phyloP scores from a whole-genome alignment of 2,113 vertebrate species.

The Dromas ardeola region DNA sequence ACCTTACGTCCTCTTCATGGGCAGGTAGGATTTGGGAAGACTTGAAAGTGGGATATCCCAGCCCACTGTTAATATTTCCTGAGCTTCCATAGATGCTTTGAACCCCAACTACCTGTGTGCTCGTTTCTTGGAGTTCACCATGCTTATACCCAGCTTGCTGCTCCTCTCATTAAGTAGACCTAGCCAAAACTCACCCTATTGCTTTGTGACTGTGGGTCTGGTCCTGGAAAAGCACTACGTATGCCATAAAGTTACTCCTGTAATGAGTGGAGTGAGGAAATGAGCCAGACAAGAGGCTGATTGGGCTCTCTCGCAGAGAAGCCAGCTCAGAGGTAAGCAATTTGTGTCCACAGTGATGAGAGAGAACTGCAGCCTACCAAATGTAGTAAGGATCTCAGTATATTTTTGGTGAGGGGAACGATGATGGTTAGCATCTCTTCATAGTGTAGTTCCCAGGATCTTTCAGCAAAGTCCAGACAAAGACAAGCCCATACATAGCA shows the following conservation, averaged over 20 bases:
- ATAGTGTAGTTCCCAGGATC: not conserved
- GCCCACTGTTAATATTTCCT: not conserved
- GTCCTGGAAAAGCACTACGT: not conserved
- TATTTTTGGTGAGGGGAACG: not conserved
- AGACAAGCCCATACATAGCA: not conserved
- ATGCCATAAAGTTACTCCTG: not conserved
- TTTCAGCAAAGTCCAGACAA: not conserved
- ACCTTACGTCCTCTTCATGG: accelerated
- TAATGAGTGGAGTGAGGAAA: not conserved
- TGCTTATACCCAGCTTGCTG: not conserved
- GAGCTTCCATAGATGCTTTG: not conserved
- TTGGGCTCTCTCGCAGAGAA: accelerated
- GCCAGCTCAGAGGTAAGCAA: not conserved
- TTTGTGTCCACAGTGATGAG: not conserved
- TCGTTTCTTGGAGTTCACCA: accelerated
- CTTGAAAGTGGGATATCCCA: not conserved
- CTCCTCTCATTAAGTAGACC: not conserved
- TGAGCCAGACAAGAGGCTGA: not conserved
- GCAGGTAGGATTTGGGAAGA: not conserved
- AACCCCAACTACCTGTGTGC: not conserved
- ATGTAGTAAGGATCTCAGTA: not conserved
- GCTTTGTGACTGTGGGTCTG: not conserved
- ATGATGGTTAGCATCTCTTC: not conserved
- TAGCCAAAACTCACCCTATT: not conserved
- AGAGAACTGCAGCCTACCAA: not conserved